Conservation (phyloP, 1,140 invertebrate species). For the Anastatus disparis region DNA sequence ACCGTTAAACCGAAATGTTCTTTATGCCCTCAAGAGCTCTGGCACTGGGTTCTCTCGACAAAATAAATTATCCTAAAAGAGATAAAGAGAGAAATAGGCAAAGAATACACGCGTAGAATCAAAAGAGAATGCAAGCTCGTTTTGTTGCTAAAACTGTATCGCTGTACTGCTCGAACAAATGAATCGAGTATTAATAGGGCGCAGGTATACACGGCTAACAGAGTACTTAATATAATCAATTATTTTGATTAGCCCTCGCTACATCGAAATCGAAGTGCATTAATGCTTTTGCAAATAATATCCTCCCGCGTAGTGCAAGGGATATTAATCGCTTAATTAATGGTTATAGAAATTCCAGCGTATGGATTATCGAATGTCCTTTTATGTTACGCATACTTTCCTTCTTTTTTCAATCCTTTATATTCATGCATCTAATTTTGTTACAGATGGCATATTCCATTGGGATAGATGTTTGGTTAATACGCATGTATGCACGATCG, state of each 20-base stretch:
- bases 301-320: too few relatives aligned
- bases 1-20: slow-evolving; percentile 31
- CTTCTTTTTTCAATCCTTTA: neutral
- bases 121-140: too few relatives aligned
- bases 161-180: neutral
- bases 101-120: too few relatives aligned
- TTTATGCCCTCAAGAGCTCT: slow-evolving; percentile 10
- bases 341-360: neutral
- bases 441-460: neutral
- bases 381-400: too few relatives aligned
- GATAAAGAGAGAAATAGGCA: neutral
- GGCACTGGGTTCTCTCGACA: neutral
- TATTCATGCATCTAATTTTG: neutral
- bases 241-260: slow-evolving; percentile 26
- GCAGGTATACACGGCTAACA: too few relatives aligned
- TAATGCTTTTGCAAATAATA: too few relatives aligned
- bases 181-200: neutral
- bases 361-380: too few relatives aligned
- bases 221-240: slow-evolving; percentile 28
- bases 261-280: neutral
- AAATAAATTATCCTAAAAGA: slow-evolving; percentile 9
- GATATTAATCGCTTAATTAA: slow-evolving; percentile 29
- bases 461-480: neutral
- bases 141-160: neutral
- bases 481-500: too few relatives aligned